Evolutionary conservation across 23 tunicate species (phyloP).

Genomic region (Clavelina lepadiformis): DNA sequence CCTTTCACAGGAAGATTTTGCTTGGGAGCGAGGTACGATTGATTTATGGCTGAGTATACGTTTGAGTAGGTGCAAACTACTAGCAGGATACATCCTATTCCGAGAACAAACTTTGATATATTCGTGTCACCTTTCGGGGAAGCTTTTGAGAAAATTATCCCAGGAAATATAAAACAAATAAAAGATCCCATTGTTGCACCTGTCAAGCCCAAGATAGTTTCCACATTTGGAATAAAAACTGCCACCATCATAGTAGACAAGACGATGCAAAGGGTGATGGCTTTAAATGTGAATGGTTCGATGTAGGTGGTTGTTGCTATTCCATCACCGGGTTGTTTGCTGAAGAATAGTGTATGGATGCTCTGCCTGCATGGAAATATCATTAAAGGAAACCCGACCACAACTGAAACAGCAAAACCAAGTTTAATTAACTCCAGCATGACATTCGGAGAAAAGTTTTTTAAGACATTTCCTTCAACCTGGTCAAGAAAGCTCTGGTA

Average conservation of each 20-base stretch:
- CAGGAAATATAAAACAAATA: constrained; percentile 89
- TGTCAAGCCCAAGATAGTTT: constrained; percentile 83
- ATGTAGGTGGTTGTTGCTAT: constrained; percentile 69
- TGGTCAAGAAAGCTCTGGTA: constrained; percentile 49
- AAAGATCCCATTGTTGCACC: constrained; percentile 99
- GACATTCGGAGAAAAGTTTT: constrained; percentile 54
- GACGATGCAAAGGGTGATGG: constrained; percentile 79
- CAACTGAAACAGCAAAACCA: constrained; percentile 94
- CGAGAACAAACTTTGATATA: constrained; percentile 77
- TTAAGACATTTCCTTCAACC: constrained; percentile 81
- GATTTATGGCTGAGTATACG: constrained; percentile 21
- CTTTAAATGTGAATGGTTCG: constrained; percentile 88
- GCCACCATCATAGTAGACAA: constrained; percentile 87
- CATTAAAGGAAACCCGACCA: constrained; percentile 96
- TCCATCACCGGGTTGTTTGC: constrained; percentile 70
- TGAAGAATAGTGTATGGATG: constrained; percentile 82
- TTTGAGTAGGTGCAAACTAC: constrained; percentile 89
- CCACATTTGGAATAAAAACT: constrained; percentile 85
- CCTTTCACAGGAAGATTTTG: background rate
- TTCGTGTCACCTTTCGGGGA: constrained; percentile 27
- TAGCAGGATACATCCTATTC: constrained; percentile 70
- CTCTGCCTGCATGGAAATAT: constrained; percentile 95
- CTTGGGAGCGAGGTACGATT: background rate
- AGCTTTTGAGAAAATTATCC: constrained; percentile 74
- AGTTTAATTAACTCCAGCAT: constrained; percentile 68